These are phyloP conservation scores for Trichopria drosophilae DNA, from an alignment of 2,888 invertebrate species.

Conservation along the genomic window DNA sequence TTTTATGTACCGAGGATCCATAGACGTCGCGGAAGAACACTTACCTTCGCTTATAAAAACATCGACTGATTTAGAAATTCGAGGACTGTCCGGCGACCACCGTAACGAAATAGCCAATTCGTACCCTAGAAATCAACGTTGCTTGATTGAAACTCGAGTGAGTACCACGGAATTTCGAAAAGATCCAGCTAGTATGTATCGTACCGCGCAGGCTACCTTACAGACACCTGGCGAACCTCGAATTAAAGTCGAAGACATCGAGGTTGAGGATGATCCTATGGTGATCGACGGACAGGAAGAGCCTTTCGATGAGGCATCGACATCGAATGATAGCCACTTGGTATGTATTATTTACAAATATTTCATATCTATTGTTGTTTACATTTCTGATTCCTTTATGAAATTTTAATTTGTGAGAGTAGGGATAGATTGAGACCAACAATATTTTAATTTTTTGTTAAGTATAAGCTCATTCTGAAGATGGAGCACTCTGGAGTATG, in stretches of 20 bases:
- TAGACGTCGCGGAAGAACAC: slow-evolving; percentile 68
- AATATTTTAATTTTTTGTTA: no score
- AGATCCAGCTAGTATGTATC: slow-evolving; percentile 27
- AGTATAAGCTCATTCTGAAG: no score
- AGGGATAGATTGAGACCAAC: no score
- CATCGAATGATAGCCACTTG: slow-evolving; percentile 35
- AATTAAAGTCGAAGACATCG: slow-evolving; percentile 52
- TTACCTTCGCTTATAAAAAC: slow-evolving; percentile 68
- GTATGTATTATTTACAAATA: no score
- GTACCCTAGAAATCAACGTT: slow-evolving; percentile 58
- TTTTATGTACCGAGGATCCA: slow-evolving; percentile 73
- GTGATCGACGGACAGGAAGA: slow-evolving; percentile 51
- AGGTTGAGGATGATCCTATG: slow-evolving; percentile 55
- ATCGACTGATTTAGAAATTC: slow-evolving; percentile 70
- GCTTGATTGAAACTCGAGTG: slow-evolving; percentile 46
- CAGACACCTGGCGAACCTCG: no score
- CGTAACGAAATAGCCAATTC: slow-evolving; percentile 64
- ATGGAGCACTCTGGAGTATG: no score
- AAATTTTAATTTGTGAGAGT: no score
- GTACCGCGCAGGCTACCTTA: no score
- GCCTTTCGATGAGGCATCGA: slow-evolving; percentile 42
- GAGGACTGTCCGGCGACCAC: slow-evolving; percentile 67
- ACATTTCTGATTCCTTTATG: no score
- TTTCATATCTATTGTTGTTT: no score
- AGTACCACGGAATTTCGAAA: slow-evolving; percentile 46